Evolutionary conservation across 2,888 invertebrate genomes (phyloP), one percentile per base, ranked within the genome.

Genomic region (Leptinotarsa tumamoca): DNA sequence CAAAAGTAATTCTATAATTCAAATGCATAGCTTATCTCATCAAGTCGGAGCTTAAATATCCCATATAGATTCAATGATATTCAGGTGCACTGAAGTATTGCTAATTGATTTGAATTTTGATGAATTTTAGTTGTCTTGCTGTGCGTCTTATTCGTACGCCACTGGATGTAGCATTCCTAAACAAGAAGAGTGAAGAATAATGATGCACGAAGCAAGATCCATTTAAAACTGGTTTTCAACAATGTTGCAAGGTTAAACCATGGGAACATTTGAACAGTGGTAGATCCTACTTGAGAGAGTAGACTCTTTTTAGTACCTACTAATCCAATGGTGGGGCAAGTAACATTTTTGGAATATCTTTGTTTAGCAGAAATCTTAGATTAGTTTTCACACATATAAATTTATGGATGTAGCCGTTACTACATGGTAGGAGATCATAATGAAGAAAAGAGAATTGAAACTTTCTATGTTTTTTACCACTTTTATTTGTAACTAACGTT

Each of bases 141-240:
- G 18, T 14, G 21, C 23, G 4, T 14, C 58, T 21, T 33, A 23
- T 61, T 27, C 21, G 69, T 18, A 75, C 71, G 68, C 75, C 75
- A 56, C 71, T 75, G 75, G 33, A 52, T 51, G 33, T 58, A 23
- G 63, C 75, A 75, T 75, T 74, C 71, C 68, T 61, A 15, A 71
- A 43, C 50, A 14, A 58, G 56, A 61, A 71, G 71, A 68, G 75
- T 67, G 52, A 68, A 71, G 68, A 76, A 76, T 70, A 54, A 61
- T 75, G 23, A 71, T 68, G 52, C 67, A 67, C 33, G 70, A 73
- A 49, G 43, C 43, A 71, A 71, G 43, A 23, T 68, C 58, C 63
- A 72, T 68, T 58, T 49, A n/a, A 73, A 76, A 73, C 76, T 54
- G 73, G 76, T 76, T 76, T 68, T 73, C 68, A 71, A 68, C 71